Evolutionary conservation across 2,888 invertebrate genomes (phyloP).

Genomic region (Diachrysia chrysitis): DNA sequence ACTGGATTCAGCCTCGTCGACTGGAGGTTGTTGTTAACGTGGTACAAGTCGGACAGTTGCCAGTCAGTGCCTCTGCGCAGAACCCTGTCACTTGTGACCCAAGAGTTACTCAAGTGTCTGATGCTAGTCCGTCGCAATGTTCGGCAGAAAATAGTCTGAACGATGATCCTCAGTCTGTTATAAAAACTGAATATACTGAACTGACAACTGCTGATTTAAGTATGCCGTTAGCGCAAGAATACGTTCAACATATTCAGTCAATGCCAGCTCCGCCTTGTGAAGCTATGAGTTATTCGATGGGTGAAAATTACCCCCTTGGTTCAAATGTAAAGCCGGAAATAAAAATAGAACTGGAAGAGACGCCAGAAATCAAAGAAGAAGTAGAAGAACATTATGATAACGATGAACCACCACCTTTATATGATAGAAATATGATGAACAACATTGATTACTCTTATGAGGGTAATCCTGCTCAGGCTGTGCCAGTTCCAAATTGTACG

Average conservation of each 20-base stretch:
- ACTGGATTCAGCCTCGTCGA: conserved; percentile 89
- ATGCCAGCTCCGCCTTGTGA: conserved; percentile 66
- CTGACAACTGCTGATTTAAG: conserved; percentile 83
- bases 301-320: conserved; percentile 70
- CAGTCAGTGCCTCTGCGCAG: conserved; percentile 84
- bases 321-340: conserved; percentile 76
- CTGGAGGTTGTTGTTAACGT: conserved; percentile 86
- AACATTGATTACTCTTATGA: conserved; percentile 55
- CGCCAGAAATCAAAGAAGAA: conserved; percentile 65
- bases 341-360: conserved; percentile 74
- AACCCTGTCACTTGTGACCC: conserved; percentile 85
- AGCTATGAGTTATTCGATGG: conserved; percentile 56
- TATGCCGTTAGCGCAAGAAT: conserved; percentile 77
- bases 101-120: conserved; percentile 83
- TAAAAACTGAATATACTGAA: conserved; percentile 85
- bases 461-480: conserved; percentile 29
- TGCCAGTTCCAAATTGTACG: conserved; percentile 50
- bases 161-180: conserved; percentile 75
- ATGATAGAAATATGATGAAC: conserved; percentile 48
- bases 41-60: conserved; percentile 88
- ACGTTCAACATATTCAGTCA: conserved; percentile 71
- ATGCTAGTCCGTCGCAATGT: conserved; percentile 84
- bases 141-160: conserved; percentile 78
- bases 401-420: conserved; percentile 57
- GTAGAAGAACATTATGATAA: conserved; percentile 58